phyloP scores from a whole-genome alignment of 2,888 invertebrate genomes.

The Dryobotodes eremita region DNA sequence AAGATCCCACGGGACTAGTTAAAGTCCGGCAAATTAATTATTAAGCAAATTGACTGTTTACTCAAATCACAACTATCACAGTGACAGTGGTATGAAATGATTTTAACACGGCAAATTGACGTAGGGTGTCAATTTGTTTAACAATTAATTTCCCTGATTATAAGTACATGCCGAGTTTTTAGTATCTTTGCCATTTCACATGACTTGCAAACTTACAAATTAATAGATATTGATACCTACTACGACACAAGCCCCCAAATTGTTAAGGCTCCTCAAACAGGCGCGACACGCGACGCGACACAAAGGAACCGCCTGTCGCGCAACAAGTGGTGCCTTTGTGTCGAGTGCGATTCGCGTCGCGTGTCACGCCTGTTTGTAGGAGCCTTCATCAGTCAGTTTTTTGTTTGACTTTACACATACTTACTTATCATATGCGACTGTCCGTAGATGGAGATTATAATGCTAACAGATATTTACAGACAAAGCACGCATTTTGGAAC shows the following conservation, averaged over 20 bases:
- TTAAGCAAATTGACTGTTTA: not conserved
- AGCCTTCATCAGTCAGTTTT: slow-evolving; percentile 35
- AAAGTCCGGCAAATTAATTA: not conserved
- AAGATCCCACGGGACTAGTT: not conserved
- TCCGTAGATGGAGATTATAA: slow-evolving; percentile 42
- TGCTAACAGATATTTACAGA: slow-evolving; percentile 44
- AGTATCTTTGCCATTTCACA: not conserved
- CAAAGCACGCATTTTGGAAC: slow-evolving; percentile 11
- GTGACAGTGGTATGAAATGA: not conserved
- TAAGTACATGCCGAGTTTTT: not conserved
- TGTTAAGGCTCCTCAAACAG: too few relatives aligned
- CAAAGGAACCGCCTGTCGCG: too few relatives aligned
- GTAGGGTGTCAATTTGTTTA: too few relatives aligned
- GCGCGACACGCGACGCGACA: too few relatives aligned
- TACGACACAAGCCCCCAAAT: slow-evolving; percentile 34
- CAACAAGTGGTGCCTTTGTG: too few relatives aligned
- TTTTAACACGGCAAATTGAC: too few relatives aligned
- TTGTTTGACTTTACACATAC: slow-evolving; percentile 45
- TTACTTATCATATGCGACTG: slow-evolving; percentile 38
- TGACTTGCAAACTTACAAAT: not conserved
- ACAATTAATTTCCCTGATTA: not conserved
- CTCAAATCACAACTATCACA: not conserved
- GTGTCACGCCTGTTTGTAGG: too few relatives aligned
- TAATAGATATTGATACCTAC: not conserved
- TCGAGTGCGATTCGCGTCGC: too few relatives aligned